Evolutionary conservation across 2,888 invertebrate species (phyloP), one percentile per base, ranked within the genome.

Genomic region (Busseola fusca): DNA sequence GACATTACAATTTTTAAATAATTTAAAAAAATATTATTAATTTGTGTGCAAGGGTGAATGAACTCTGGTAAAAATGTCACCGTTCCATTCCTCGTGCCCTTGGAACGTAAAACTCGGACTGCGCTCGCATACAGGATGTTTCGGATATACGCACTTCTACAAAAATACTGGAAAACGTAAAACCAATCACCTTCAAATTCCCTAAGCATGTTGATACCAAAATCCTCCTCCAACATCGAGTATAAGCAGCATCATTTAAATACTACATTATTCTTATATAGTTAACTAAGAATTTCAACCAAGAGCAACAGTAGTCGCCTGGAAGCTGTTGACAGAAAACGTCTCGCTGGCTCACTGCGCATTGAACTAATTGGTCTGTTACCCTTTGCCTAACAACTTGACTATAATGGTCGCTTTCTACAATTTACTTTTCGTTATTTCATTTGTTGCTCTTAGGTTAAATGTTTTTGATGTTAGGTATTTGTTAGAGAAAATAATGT

Each of bases 391-490:
- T 52, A 79, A 69, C 80, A 64, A 76, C 64, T 72, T 67, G 59
- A 45, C 66, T 64, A 52, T 78, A 75, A 78, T 68, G 71, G 80
- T 58, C 60, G 70, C 56, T 60, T 65, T 74, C 64, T 68, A 73
- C 79, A 75, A 69, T 79, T 79, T 79, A 79, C 12, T 78, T 70
- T 63, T 70, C 70, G 59, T 80, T 75, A 80, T 80, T 80, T 64
- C 18, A 78, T 67, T 78, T 73, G 73, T 59, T n/a, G 48, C 63
- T 78, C 54, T 70, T 50, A 54, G 56, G 40, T 60, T 77, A 45
- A 27, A 64, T 60, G 34, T 40, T 58, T 27, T 25, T 52, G 30
- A 69, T 64, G 59, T 64, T 64, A 34, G 34, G 34, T 34, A 56
- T 40, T 74, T 68, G 18, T 60, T 30, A 16, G 3, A 21, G 18